Base-by-base conservation (phyloP, 2,888 invertebrate species). In the Daptonema setosum region DNA sequence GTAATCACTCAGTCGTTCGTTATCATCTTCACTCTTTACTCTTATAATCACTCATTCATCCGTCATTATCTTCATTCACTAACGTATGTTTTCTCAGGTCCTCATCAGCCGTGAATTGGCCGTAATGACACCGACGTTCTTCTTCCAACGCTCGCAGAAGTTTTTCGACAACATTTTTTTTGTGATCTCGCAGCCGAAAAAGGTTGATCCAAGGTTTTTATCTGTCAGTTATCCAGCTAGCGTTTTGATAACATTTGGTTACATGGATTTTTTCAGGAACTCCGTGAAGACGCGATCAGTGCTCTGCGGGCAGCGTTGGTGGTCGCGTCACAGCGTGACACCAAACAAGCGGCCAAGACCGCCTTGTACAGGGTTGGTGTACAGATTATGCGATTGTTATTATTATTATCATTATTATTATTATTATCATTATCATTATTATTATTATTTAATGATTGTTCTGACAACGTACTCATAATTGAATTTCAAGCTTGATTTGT, bases 81-180 rank as follows among this genome's bases (percentile, higher is more conserved):
- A n/a, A n/a, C 35, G 35, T 8, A 11, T 35, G 2, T 47, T 59
- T 52, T 59, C 61, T 3, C 64, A 72, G 72, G 78, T 91, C 1
- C 76, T 95, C 53, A 81, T 95, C 22, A 74, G 93, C 17, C 81
- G 87, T 65, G 95, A 97, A 74, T 74, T 97, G 53, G 95, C 95
- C 2, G 81, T 87, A 35, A 86, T 86, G 14, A 87, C 91, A 77
- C 93, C 93, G 0, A 93, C 93, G 11, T 90, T 91, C 71, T 97
- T 97, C 72, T 95, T 73, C 60, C 73, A 74, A 62, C 70, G 73
- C 61, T 70, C 73, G n/a, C 70, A 70, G 47, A 68, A 70, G 59
- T 76, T 75, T 62, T 75, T 75, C 65, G 71, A 71, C 22, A 59
- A 63, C 52, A 67, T 69, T 48, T 69, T 70, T 60, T 56, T 58